These are phyloP conservation scores for Noctua janthe DNA, from an alignment of 2,888 invertebrate genomes.

Conservation along the genomic window DNA sequence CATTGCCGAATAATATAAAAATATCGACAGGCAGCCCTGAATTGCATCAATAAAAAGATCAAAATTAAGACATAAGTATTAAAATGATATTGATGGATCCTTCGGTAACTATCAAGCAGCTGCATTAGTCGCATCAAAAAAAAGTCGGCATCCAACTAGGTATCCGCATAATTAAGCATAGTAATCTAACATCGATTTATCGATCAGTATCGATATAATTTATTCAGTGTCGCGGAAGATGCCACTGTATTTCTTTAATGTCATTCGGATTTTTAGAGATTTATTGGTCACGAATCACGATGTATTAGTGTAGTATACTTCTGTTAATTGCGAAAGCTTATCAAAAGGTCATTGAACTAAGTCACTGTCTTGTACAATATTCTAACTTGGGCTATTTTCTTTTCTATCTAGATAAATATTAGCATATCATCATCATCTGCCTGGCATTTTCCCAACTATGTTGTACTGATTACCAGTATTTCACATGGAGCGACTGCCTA, in stretches of 20 bases:
- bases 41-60: neutral
- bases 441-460: no score
- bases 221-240: conserved; percentile 22
- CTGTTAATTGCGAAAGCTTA: neutral
- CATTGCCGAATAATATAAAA: no score
- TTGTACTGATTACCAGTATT: no score
- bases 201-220: conserved; percentile 5
- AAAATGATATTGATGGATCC: neutral
- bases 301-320: neutral
- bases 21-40: no score
- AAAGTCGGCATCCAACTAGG: conserved; percentile 6
- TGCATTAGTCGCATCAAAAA: conserved; percentile 24
- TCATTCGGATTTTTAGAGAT: neutral
- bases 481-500: no score
- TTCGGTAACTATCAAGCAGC: conserved; percentile 16
- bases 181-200: conserved; percentile 36
- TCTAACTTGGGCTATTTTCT: neutral
- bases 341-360: neutral
- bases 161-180: conserved; percentile 7
- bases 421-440: neutral
- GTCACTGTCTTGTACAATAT: neutral
- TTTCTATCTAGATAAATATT: neutral
- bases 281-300: neutral
- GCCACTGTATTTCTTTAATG: neutral
- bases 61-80: neutral